Conservation (phyloP, 2,888 invertebrate species). For the Pecten maximus region DNA sequence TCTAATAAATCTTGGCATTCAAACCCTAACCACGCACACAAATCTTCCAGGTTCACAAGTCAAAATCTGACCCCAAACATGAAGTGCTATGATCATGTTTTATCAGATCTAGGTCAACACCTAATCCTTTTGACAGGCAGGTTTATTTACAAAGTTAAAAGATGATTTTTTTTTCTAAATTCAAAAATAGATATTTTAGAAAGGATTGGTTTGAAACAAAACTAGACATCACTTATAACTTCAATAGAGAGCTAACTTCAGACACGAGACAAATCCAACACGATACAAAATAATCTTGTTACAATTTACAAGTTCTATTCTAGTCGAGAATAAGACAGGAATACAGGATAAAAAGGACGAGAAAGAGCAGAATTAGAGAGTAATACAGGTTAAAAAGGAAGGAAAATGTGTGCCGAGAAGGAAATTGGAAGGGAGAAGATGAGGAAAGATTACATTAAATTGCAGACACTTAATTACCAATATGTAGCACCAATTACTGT, state of each 20-base stretch:
- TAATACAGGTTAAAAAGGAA: not conserved
- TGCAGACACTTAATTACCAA: not conserved
- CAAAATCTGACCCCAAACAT: not conserved
- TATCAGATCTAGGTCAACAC: not conserved
- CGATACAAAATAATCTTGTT: no score
- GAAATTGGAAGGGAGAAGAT: not conserved
- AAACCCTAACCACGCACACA: not conserved
- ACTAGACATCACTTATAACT: not conserved
- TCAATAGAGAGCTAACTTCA: no score
- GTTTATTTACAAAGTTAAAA: not conserved
- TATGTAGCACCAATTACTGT: not conserved
- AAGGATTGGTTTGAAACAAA: not conserved
- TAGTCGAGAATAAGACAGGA: no score
- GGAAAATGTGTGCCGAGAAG: not conserved
- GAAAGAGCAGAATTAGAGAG: no score
- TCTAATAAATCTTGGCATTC: not conserved
- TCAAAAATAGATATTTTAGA: not conserved
- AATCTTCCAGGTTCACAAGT: no score
- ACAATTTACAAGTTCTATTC: no score
- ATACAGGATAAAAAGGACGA: no score
- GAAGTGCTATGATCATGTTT: not conserved
- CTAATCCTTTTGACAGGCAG: not conserved
- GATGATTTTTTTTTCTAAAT: not conserved
- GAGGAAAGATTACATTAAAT: not conserved
- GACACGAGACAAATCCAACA: no score